phyloP scores from a whole-genome alignment of 2,113 vertebrate genomes.

The Notothenia rossii region DNA sequence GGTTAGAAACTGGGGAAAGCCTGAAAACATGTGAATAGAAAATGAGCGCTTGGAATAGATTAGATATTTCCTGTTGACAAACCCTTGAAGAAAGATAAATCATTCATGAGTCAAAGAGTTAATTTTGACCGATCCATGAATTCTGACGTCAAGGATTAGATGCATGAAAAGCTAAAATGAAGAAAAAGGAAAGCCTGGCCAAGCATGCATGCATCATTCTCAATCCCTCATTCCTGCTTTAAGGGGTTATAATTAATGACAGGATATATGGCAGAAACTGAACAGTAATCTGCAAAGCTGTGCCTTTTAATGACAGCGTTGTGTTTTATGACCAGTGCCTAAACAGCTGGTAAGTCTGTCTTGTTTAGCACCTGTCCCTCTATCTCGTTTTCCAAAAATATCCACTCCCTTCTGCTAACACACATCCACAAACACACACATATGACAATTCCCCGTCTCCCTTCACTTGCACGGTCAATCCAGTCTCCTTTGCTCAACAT shows the following conservation, averaged over 20 bases:
- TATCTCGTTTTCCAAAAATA: constrained; percentile 18
- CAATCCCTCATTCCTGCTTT: constrained; percentile 62
- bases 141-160: constrained; percentile 65
- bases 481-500: constrained; percentile 31
- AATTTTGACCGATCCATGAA: constrained; percentile 63
- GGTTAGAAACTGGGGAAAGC: constrained; percentile 15
- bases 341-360: constrained; percentile 57
- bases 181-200: constrained; percentile 44
- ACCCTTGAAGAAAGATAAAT: constrained; percentile 44
- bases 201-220: constrained; percentile 40
- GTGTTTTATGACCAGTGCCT: constrained; percentile 63
- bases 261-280: constrained; percentile 62
- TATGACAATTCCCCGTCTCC: neutral
- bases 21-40: constrained; percentile 41
- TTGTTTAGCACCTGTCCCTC: constrained; percentile 26
- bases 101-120: constrained; percentile 61
- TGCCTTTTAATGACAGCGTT: constrained; percentile 68
- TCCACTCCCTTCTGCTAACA: neutral
- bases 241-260: constrained; percentile 76
- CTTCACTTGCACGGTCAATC: constrained; percentile 27
- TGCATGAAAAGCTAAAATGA: constrained; percentile 51
- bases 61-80: constrained; percentile 57
- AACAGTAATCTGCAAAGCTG: constrained; percentile 69
- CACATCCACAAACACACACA: neutral
- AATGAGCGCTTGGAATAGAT: constrained; percentile 46